These are phyloP conservation scores for Chrysotoxum bicinctum DNA, from an alignment of 2,888 invertebrate species.

Conservation along the genomic window DNA sequence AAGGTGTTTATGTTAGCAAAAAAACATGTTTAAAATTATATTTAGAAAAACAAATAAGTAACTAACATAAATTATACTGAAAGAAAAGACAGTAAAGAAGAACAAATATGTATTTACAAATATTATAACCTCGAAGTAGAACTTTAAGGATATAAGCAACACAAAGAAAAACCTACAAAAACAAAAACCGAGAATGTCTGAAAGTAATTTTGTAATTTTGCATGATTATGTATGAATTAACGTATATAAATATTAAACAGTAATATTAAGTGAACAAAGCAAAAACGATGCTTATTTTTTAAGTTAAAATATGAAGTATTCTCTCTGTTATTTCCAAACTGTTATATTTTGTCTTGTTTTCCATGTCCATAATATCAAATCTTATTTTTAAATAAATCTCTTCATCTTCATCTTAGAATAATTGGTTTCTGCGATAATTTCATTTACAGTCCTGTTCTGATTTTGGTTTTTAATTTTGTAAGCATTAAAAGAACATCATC, in stretches of 20 bases:
- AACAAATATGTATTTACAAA: slow-evolving; percentile 49
- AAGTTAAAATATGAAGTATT: background rate
- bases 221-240: slow-evolving; percentile 6
- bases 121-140: slow-evolving; percentile 29
- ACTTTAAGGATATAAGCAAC: slow-evolving; percentile 15
- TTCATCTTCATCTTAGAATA: slow-evolving; percentile 2
- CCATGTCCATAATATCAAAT: background rate
- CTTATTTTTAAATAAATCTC: background rate
- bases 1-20: slow-evolving; percentile 31
- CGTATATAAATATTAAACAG: slow-evolving; percentile 31
- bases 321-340: background rate
- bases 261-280: background rate
- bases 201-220: slow-evolving; percentile 18
- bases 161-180: background rate
- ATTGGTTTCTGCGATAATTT: slow-evolving; percentile 55
- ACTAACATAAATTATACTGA: slow-evolving; percentile 2
- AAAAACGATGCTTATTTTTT: slow-evolving; percentile 38
- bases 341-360: slow-evolving; percentile 1
- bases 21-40: slow-evolving; percentile 12
- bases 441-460: slow-evolving; percentile 1
- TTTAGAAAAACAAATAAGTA: background rate
- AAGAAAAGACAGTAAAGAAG: background rate
- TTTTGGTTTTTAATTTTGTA: too few species aligned
- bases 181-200: slow-evolving; percentile 21
- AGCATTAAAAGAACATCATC: too few species aligned